phyloP scores from a whole-genome alignment of 2,113 vertebrate genomes.

The Cryptomyrus ogoouensis region DNA sequence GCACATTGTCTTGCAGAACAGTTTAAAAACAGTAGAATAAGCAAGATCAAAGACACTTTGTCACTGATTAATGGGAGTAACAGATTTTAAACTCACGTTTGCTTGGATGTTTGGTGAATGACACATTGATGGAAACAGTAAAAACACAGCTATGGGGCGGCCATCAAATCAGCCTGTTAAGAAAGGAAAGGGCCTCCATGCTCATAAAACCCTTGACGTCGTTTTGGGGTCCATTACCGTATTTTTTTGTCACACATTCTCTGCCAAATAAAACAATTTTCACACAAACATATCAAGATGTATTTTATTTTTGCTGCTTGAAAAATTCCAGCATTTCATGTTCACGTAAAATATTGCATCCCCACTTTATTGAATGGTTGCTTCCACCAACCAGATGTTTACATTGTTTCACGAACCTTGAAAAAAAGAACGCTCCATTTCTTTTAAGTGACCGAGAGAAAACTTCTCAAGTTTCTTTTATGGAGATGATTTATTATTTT shows the following conservation, averaged over 20 bases:
- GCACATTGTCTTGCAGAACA: neutral
- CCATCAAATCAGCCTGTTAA: neutral
- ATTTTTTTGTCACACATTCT: neutral
- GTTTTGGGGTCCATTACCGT: neutral
- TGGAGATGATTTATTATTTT: neutral
- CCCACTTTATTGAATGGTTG: neutral
- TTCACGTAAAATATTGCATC: neutral
- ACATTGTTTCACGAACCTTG: neutral
- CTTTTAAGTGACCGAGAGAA: neutral
- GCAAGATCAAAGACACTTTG: slow-evolving; percentile 20
- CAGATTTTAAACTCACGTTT: neutral
- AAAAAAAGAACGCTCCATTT: neutral
- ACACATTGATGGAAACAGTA: neutral
- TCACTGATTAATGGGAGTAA: slow-evolving; percentile 15
- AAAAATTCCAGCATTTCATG: neutral
- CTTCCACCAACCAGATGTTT: neutral
- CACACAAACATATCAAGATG: neutral
- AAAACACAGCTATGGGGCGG: neutral
- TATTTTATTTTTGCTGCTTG: neutral
- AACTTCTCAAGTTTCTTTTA: neutral
- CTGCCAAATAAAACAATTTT: neutral
- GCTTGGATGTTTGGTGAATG: neutral
- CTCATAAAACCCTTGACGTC: neutral
- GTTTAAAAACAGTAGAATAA: neutral
- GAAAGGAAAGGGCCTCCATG: neutral